Evolutionary conservation across 2,888 invertebrate genomes (phyloP).

Genomic region (Nysson spinosus): DNA sequence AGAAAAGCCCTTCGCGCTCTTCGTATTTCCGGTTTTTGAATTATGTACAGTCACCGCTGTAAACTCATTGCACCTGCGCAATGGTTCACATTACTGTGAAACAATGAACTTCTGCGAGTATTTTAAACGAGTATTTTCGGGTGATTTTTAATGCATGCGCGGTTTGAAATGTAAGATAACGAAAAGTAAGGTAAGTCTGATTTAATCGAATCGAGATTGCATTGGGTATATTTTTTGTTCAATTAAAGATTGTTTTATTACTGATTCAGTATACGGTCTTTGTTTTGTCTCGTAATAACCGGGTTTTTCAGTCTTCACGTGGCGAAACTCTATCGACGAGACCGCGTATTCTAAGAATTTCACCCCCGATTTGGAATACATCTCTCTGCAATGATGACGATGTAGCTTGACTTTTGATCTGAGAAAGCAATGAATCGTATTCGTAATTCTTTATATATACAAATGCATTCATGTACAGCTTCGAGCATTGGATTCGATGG

Average conservation of each 20-base stretch:
- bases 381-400: not conserved
- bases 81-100: no score
- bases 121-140: no score
- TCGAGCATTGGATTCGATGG: no score
- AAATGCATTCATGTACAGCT: no score
- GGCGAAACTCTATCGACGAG: conserved; percentile 55
- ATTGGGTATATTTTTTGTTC: no score
- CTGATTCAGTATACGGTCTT: conserved; percentile 21
- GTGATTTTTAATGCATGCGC: no score
- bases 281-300: conserved; percentile 34
- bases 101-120: not conserved
- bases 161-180: no score
- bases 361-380: conserved; percentile 5
- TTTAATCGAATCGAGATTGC: no score
- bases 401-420: not conserved
- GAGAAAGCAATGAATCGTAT: not conserved
- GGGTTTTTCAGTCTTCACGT: conserved; percentile 64
- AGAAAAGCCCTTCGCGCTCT: conserved; percentile 22
- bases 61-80: conserved; percentile 3
- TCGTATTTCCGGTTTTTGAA: conserved; percentile 21
- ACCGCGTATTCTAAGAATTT: conserved; percentile 40
- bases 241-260: not conserved
- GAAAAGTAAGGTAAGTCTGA: no score
- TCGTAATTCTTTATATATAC: no score
- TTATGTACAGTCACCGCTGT: conserved; percentile 38